Evolutionary conservation across 2,113 vertebrate genomes (phyloP), one percentile per base, ranked within the genome.

Genomic region (Choloepus hoffmanni): DNA sequence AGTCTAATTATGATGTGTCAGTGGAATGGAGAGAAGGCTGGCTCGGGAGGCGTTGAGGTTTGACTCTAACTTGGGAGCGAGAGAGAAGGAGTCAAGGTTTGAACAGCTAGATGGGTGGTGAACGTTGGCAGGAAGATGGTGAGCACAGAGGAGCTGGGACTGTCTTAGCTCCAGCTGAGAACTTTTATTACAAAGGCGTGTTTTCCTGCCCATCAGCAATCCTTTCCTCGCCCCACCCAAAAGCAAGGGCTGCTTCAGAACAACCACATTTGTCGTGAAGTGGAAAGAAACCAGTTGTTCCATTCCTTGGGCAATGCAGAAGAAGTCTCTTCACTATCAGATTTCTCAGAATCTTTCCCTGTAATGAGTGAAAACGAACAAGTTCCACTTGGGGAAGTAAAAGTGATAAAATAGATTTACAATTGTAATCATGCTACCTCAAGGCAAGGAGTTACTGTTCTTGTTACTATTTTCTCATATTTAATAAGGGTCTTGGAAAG

Each of bases 321-420:
- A 45, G 14, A 40, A 89, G 2, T 62, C 13, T 89, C n/a, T 84
- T 68, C 43, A 60, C 14, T 7, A 82, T 12, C n/a, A 62, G 33
- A 11, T 94, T 85, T 73, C 65, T 97, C 63, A 85, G 40, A 8
- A 63, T 67, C 62, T 72, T 91, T 85, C 5, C 43, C 48, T 55
- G 28, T 81, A 73, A 92, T 28, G n/a, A 62, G 33, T 73, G 85
- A 67, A 33, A 65, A 30, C 45, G 45, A 91, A 45, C 18, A 92
- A 89, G 14, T n/a, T 33, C 58, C 65, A 79, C 45, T 13, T 62
- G 48, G 30, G 58, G 55, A 87, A 82, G 55, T 36, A 19, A 7
- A 89, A 48, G 93, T 72, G 15, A 58, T 24, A 74, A 92, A 65
- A 68, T 60, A 16, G 3, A 84, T 79, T 45, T 33, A 50, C 58